Conservation (phyloP, 2,888 invertebrate species). For the Mythimna albipuncta region DNA sequence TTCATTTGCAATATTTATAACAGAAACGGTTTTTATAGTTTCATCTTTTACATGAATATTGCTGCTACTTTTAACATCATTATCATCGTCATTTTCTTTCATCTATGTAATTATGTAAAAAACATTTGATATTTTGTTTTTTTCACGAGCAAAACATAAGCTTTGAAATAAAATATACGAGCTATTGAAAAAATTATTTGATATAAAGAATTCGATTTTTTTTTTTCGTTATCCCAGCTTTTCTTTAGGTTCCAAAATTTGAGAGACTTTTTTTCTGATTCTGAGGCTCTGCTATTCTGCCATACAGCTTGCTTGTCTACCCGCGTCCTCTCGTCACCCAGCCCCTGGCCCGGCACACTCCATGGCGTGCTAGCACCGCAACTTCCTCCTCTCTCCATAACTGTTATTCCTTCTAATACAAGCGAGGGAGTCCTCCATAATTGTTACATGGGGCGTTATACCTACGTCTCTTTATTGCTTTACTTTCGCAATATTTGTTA, state of each 20-base stretch:
- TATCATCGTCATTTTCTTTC: no score
- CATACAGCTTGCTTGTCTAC: background rate
- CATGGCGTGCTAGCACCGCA: constrained; percentile 45
- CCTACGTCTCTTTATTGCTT: constrained; percentile 67
- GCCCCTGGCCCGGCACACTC: constrained; percentile 35
- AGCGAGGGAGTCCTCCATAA: constrained; percentile 70
- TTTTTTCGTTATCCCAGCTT: no score
- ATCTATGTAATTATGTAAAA: no score
- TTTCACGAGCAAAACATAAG: no score
- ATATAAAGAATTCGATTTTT: no score
- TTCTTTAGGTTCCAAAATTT: no score
- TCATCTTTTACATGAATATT: background rate
- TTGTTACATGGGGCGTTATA: constrained; percentile 74
- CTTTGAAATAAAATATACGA: no score
- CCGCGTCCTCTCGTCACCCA: constrained; percentile 21
- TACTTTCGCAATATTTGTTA: constrained; percentile 71
- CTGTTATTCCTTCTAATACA: constrained; percentile 55
- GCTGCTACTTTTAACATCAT: background rate
- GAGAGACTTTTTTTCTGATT: no score
- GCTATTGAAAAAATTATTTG: no score
- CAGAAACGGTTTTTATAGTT: background rate
- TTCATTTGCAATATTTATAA: constrained; percentile 11
- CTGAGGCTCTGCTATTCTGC: no score
- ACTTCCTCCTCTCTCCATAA: constrained; percentile 50
- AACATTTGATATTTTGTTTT: no score